Evolutionary conservation across 2,888 invertebrate species (phyloP).

Genomic region (Andrena minutula): DNA sequence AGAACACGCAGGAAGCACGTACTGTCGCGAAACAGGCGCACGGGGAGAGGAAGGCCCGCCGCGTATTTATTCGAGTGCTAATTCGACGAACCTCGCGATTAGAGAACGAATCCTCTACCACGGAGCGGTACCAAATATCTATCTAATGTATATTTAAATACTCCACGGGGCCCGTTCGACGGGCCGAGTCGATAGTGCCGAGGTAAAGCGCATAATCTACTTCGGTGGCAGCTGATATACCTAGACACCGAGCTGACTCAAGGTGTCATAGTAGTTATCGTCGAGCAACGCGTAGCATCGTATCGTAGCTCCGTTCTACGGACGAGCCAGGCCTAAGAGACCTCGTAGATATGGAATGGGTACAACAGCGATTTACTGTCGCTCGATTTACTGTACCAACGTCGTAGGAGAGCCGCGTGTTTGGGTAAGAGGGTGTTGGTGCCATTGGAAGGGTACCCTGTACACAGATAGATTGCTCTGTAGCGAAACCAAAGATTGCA

Average conservation of each 20-base stretch:
- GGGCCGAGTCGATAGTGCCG: neutral
- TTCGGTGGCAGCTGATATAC: neutral
- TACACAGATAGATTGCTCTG: slow-evolving; percentile 34
- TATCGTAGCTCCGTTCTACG: slow-evolving; percentile 25
- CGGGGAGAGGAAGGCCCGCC: slow-evolving; percentile 8
- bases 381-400: slow-evolving; percentile 27
- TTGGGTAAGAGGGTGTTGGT: neutral
- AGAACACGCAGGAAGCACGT: neutral
- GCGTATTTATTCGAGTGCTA: slow-evolving; percentile 35
- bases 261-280: slow-evolving; percentile 19
- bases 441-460: neutral
- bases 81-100: slow-evolving; percentile 56
- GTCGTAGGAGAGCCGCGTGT: neutral
- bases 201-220: no score
- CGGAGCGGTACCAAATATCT: slow-evolving; percentile 57
- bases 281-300: slow-evolving; percentile 32
- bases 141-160: slow-evolving; percentile 58
- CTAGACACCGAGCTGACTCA: neutral
- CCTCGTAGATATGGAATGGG: slow-evolving; percentile 36
- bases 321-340: slow-evolving; percentile 56
- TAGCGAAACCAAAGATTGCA: slow-evolving; percentile 73
- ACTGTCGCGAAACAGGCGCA: slow-evolving; percentile 12
- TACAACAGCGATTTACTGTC: slow-evolving; percentile 32
- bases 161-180: slow-evolving; percentile 25
- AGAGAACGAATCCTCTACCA: slow-evolving; percentile 46